Base-by-base conservation (phyloP, 92 coral and sea anemone species). In the Galaxea fascicularis region DNA sequence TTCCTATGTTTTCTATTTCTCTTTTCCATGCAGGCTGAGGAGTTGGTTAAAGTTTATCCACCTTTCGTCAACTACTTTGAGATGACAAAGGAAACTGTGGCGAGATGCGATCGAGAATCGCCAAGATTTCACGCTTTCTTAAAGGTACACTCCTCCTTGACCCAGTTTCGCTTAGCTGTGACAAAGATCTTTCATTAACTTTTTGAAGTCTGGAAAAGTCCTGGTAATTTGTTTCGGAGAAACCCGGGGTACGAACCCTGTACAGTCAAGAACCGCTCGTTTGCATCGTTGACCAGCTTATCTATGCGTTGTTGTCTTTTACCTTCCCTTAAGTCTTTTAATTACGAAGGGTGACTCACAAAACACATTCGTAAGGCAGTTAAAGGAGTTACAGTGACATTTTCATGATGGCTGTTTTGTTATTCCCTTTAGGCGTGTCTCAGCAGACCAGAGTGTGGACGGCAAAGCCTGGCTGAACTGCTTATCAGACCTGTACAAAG, bases 111-210 rank as follows among this genome's bases (percentile, higher is more conserved):
- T 88, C 83, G 91, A 71, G 99, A 95, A 69, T 79, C 78, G 18
- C 99, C 99, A 60, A 83, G 99, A 68, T 96, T 96, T 90, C 98
- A 94, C 59, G 98, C 99, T 9, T 97, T 97, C 73, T 88, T 95
- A 4, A 97, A 88, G 95, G 98, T 93, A 91, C 22, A 18, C 59
- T 27, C 25, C 4, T 39, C 11, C 24, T 22, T 4, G 2, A 1
- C 12, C 0, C 20, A 35, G 15, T 54, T 15, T 21, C 12, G n/a
- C 4, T 59, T 11, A 8, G 16, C 14, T 22, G 7, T 30, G 41
- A 35, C 41, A 35, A 35, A 35, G 41, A n/a, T 35, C 6, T 35
- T 35, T 35, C 41, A 35, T n/a, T n/a, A n/a, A n/a, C n/a, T n/a
- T n/a, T n/a, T n/a, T n/a, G n/a, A n/a, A n/a, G n/a, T n/a, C n/a